phyloP scores from a whole-genome alignment of 2,888 invertebrate species.

The Alsophila aescularia region DNA sequence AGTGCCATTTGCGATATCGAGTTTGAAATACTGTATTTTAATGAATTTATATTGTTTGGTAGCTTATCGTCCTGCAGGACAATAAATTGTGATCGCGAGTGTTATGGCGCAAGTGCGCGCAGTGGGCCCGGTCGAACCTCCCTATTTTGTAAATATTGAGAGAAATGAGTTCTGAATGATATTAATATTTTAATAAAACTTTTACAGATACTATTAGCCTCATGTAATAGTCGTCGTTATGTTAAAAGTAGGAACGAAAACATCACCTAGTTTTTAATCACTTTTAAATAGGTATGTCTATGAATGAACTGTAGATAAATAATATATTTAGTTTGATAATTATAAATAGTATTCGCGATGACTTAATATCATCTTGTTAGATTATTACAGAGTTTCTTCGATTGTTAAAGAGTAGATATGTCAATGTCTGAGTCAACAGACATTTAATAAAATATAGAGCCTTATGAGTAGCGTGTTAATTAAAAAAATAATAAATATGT shows the following conservation, averaged over 20 bases:
- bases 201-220: constrained; percentile 69
- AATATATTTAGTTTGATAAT: constrained; percentile 44
- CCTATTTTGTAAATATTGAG: constrained; percentile 56
- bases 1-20: constrained; percentile 78
- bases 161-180: constrained; percentile 77
- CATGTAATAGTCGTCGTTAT: constrained; percentile 61
- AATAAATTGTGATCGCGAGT: constrained; percentile 59
- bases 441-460: constrained; percentile 7
- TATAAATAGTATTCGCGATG: constrained; percentile 49
- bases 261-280: constrained; percentile 61
- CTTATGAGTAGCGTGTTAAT: constrained; percentile 18
- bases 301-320: constrained; percentile 58
- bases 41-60: constrained; percentile 53
- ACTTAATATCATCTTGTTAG: constrained; percentile 49
- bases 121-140: constrained; percentile 40
- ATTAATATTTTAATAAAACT: constrained; percentile 78
- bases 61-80: constrained; percentile 66
- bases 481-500: constrained; percentile 10
- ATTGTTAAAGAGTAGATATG: constrained; percentile 13
- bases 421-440: constrained; percentile 5
- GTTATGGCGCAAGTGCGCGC: constrained; percentile 40
- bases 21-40: constrained; percentile 60
- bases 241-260: constrained; percentile 55
- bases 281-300: constrained; percentile 52
- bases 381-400: constrained; percentile 9